These are phyloP conservation scores for Ganaspis sp. DNA, from an alignment of 1,140 invertebrate species.

Conservation along the genomic window DNA sequence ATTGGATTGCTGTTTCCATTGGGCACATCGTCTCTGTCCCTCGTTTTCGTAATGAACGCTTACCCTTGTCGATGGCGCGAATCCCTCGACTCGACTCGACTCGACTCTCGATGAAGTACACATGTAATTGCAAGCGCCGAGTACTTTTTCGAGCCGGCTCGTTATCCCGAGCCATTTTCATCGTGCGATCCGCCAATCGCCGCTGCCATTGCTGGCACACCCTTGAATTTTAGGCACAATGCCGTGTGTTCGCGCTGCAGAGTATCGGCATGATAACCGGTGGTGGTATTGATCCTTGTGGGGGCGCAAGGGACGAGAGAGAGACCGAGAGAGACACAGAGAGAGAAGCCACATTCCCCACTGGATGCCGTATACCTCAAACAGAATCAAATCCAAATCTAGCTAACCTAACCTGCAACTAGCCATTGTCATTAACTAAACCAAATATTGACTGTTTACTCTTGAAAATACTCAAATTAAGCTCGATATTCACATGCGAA, in stretches of 20 bases:
- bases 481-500: not conserved
- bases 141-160: not conserved
- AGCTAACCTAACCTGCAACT: constrained; percentile 44
- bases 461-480: not conserved
- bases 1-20: not conserved
- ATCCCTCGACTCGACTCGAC: constrained; percentile 21
- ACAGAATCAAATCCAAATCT: constrained; percentile 51
- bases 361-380: constrained; percentile 41
- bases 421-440: constrained; percentile 18
- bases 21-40: not conserved
- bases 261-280: constrained; percentile 54
- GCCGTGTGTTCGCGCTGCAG: constrained; percentile 40
- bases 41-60: not conserved
- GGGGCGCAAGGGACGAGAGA: constrained; percentile 51
- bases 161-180: not conserved
- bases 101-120: not conserved
- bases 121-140: not conserved
- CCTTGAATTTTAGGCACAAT: constrained; percentile 43
- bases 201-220: constrained; percentile 3
- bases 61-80: constrained; percentile 28
- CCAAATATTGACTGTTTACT: not conserved
- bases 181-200: not conserved
- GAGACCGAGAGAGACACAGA: constrained; percentile 45
- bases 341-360: constrained; percentile 40
- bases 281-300: constrained; percentile 53